Evolutionary conservation across 53 echinoderm and acorn worm species (phyloP).

Genomic region (Holothuria scabra): DNA sequence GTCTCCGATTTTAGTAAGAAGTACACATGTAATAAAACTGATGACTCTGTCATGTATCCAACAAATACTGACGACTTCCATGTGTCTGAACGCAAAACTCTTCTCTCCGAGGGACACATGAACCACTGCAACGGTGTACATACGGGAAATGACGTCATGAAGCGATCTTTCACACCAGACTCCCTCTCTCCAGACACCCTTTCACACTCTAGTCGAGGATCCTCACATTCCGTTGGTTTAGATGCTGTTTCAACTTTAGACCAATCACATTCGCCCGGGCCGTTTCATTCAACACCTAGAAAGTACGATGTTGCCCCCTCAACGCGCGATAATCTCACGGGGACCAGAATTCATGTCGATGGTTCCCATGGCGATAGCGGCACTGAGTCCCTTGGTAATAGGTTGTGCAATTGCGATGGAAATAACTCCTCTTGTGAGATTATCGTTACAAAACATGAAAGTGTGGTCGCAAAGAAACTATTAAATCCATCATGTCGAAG

Average conservation of each 20-base stretch:
- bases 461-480: slow-evolving; percentile 21
- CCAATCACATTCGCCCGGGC: slow-evolving; percentile 4
- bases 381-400: background rate
- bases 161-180: too few species aligned
- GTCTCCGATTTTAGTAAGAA: background rate
- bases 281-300: slow-evolving; percentile 27
- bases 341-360: background rate
- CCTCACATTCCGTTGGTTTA: background rate
- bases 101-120: too few species aligned
- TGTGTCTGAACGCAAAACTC: background rate
- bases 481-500: background rate
- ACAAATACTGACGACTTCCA: background rate
- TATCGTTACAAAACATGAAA: slow-evolving; percentile 38
- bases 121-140: too few species aligned
- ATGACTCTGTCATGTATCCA: slow-evolving; percentile 9
- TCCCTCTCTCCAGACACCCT: too few species aligned
- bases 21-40: background rate
- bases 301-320: background rate
- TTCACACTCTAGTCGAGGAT: too few species aligned
- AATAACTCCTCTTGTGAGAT: slow-evolving; percentile 26
- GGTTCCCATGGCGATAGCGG: background rate
- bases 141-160: too few species aligned
- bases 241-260: background rate
- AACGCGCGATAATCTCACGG: background rate
- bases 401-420: slow-evolving; percentile 13